Conservation (phyloP, 2,797 vertebrate genomes). For the Petrocephalus schoutedeni region DNA sequence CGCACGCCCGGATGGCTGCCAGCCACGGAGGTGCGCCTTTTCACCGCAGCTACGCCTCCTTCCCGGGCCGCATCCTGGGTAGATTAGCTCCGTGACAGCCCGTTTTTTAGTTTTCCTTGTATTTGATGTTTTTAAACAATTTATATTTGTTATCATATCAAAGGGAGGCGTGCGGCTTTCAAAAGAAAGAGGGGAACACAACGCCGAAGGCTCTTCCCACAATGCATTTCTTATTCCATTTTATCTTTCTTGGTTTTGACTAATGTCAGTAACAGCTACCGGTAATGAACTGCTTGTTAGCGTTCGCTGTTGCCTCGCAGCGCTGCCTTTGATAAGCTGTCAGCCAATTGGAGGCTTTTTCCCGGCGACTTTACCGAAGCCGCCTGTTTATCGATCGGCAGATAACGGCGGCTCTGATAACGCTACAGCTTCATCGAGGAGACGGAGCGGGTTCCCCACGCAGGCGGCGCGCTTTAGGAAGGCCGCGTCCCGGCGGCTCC, state of each 20-base stretch:
- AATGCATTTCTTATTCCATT: conserved; percentile 95
- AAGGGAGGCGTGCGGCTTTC: conserved; percentile 88
- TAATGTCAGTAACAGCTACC: conserved; percentile 98
- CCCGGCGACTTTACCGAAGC: conserved; percentile 91
- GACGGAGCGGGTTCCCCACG: conserved; percentile 86
- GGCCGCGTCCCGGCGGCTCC: conserved; percentile 33
- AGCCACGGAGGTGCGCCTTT: conserved; percentile 29
- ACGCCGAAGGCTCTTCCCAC: conserved; percentile 81
- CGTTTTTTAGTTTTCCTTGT: conserved; percentile 65
- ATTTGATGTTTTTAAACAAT: conserved; percentile 97
- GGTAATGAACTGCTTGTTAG: conserved; percentile 99
- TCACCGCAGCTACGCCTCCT: conserved; percentile 69
- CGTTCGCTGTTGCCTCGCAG: conserved; percentile 92
- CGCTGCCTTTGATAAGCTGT: conserved; percentile 95
- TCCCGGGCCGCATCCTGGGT: conserved; percentile 70
- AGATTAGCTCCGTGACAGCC: conserved; percentile 75
- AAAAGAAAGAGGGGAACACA: conserved; percentile 79
- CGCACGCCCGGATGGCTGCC: neutral
- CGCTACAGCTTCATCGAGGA: conserved; percentile 75
- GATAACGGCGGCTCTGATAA: conserved; percentile 90
- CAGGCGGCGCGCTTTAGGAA: conserved; percentile 65
- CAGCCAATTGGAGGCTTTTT: conserved; percentile 92
- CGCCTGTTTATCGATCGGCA: conserved; percentile 98
- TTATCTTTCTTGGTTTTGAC: conserved; percentile 98
- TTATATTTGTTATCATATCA: conserved; percentile 99